Evolutionary conservation across 2,888 invertebrate genomes (phyloP), one percentile per base, ranked within the genome.

Genomic region (Notocelia uddmanniana): DNA sequence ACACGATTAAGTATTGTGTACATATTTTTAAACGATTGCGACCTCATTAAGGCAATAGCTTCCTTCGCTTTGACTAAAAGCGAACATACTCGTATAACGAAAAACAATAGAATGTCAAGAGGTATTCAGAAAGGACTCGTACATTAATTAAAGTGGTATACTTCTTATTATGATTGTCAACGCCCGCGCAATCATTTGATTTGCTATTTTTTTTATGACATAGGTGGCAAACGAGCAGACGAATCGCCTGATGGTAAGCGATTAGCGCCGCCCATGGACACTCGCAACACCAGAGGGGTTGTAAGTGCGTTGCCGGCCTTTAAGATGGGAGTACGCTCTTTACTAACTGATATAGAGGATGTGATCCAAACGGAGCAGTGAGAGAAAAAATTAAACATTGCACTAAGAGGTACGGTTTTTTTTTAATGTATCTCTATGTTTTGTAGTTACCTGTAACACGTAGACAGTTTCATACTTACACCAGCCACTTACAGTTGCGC

Each of bases 371-470:
- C 3, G 5, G 26, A 5, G 26, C 26, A 26, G 26, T 26, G 31
- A 31, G 50, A 3, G 50, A 50, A 18, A 50, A 50, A 19, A 18
- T 50, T 2, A n/a, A 5, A 50, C 9, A 3, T n/a, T n/a, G n/a
- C n/a, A n/a, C 19, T 19, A 58, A 15, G 34, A 58, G 31, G 26
- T 6, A 41, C 23, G 19, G 50, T n/a, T 8, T 31, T 15, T 9
- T 10, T n/a, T 34, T 11, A n/a, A 48, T 31, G 31, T 26, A 59
- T 48, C 48, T 31, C 50, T 48, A 57, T 74, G 73, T 74, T 76
- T 74, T 74, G 76, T 75, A 75, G 76, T 77, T 75, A 74, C 52
- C 48, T 68, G 75, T 66, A 74, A 74, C 64, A 70, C 74, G 69
- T 69, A 67, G 74, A 77, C 75, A 66, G 73, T 70, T 73, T 75